Base-by-base conservation (phyloP, 2,113 vertebrate species). In the Sinocyclocheilus rhinocerous region DNA sequence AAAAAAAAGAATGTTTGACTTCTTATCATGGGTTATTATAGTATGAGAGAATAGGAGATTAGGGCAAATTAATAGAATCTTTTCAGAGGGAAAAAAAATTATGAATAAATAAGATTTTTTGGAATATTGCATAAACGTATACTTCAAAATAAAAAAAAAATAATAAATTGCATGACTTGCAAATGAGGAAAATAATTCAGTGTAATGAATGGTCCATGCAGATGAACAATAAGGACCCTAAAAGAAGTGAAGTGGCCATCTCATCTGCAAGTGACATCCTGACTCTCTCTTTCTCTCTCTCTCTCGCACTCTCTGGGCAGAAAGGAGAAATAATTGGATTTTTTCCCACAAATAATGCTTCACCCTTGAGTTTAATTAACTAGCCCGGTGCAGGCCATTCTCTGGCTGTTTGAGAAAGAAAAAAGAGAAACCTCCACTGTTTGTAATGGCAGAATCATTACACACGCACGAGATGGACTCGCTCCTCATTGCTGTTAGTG, bases 301-400 rank as follows among this genome's bases (percentile, higher is more conserved):
- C 91, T 89, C 90, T 90, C 90, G 86, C 75, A 59, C 91, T 90
- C 88, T 89, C 90, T 33, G 67, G 90, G 90, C 92, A 91, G 87
- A 93, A 91, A 93, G 93, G 91, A 90, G 93, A 94, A 95, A 94
- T 96, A 96, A 96, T 96, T 96, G 95, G 95, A 96, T 95, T 96
- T 94, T 94, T 95, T 95, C 95, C 95, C 95, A 95, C 95, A 95
- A 96, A 95, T 96, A 95, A 94, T 90, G 93, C 92, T 92, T 94
- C 92, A 95, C 95, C 94, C 95, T 94, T 93, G 95, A 95, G 95
- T 93, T 96, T 95, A 96, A 96, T 96, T 96, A 96, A 95, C 93
- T 92, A 92, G 93, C 91, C 91, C 88, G 92, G 91, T 91, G 79
- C 86, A 86, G 86, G 88, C 91, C 92, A 85, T 70, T 84, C 73